Base-by-base conservation (phyloP, 2,113 vertebrate species). In the Donacobius atricapilla region DNA sequence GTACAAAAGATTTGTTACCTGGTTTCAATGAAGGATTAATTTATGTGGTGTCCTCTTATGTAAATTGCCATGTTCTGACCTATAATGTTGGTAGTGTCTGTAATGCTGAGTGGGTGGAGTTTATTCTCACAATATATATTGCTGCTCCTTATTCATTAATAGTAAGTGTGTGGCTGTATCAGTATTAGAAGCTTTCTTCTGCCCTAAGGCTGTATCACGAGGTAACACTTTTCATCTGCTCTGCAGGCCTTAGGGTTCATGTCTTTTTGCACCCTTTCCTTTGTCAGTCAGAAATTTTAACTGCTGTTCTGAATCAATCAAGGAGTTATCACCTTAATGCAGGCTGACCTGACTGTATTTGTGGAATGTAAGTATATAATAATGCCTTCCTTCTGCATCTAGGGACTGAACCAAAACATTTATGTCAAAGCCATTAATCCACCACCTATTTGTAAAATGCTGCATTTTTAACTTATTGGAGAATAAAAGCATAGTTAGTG, bases 101-200 rank as follows among this genome's bases (percentile, higher is more conserved):
- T 56, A 65, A 3, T 27, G 25, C 30, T 88, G 42, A 16, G 17
- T 79, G 58, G 13, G 37, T 63, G 42, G 39, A 54, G 47, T 45
- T 72, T 58, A 21, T 88, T 90, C 71, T 35, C 75, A 56, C 19
- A 3, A 16, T 12, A 4, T 31, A 4, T 63, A 13, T 13, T n/a
- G 27, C 69, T 81, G 56, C 37, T 47, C 79, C 40, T 90, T 86
- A 33, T 68, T 87, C 20, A 45, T 72, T 63, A 53, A 9, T 16
- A 18, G 4, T 13, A 37, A 54, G 2, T 8, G 15, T 39, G 45
- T 65, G 48, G 25, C 10, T 86, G 0, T 48, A 8, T 44, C 0
- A 0, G 6, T 61, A 24, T 21, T n/a, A 15, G 8, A 44, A n/a
- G 19, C 30, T 44, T 88, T 27, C 31, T 84, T n/a, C 42, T 90